Evolutionary conservation across 2,888 invertebrate species (phyloP), one percentile per base, ranked within the genome.

Genomic region (Drosophila testacea): DNA sequence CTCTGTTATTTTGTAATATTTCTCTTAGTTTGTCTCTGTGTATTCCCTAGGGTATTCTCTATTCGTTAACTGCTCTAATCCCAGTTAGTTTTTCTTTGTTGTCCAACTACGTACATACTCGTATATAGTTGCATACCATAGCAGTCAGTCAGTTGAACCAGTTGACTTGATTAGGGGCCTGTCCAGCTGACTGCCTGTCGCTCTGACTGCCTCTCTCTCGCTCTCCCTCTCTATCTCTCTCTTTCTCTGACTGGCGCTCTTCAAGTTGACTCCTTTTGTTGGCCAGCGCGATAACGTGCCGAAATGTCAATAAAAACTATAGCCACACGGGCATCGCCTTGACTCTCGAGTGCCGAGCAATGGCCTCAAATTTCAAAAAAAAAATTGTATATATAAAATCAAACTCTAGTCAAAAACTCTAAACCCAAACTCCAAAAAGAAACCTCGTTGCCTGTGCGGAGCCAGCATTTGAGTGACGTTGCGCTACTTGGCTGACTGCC

Each of bases 271-370:
- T 85, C 86, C 88, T 89, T 84, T 84, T 89, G 90, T 89, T 89
- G 89, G 59, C 56, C 75, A 62, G 65, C 57, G 69, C 88, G 90
- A 85, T 85, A 85, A 89, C 86, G 86, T 88, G 84, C 72, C 67
- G 86, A 85, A 88, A 89, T 88, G 89, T 85, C 90, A 85, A 85
- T 89, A 79, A 80, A 80, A 88, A 84, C 69, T 85, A 85, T 73
- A 69, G 89, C 79, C 73, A 83, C 69, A 75, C 79, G 44, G 61
- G 63, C 64, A 51, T 84, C 63, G 87, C 89, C 89, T 83, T 83
- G 89, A 87, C 83, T 81, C 74, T 79, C 62, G 67, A 75, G 82
- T 74, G 81, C 79, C 64, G 56, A 57, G 76, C 65, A 68, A 68
- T 85, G 80, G 88, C 84, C 86, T 84, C 85, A 88, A 88, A 85